A percentile compares a stretch with the other conserved stretches of the same genome.
phyloP scores from a whole-genome alignment of 1,140 invertebrate species.

The Drosophila equinoxialis region DNA sequence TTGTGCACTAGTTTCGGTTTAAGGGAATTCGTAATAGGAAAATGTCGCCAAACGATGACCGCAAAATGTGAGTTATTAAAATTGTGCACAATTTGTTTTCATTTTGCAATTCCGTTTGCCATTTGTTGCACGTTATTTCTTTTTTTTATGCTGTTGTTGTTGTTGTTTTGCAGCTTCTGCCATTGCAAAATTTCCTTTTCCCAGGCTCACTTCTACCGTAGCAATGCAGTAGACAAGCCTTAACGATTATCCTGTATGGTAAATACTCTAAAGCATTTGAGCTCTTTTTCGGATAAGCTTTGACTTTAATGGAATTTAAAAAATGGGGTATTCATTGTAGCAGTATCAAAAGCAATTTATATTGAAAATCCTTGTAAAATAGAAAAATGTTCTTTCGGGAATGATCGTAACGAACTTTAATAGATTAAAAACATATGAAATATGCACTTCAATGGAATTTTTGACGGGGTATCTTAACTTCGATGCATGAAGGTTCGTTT shows the following conservation, averaged over 20 bases:
- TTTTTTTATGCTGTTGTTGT: not conserved
- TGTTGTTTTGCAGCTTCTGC: conserved; percentile 14
- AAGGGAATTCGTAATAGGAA: conserved; percentile 9
- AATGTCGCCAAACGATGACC: conserved; percentile 39
- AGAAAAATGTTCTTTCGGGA: too few species aligned
- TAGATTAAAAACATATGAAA: too few species aligned
- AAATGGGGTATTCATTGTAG: too few species aligned
- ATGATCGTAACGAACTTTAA: too few species aligned
- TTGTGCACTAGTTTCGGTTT: not conserved
- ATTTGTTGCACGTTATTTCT: conserved; percentile 11
- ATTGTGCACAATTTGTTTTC: conserved; percentile 51
- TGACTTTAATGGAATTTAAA: too few species aligned
- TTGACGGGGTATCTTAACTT: not conserved
- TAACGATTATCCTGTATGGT: not conserved
- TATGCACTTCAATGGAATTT: too few species aligned
- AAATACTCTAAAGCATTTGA: too few species aligned
- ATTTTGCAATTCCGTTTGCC: conserved; percentile 47
- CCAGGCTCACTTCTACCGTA: not conserved
- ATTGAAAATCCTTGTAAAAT: too few species aligned
- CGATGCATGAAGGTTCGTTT: not conserved
- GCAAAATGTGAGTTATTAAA: conserved; percentile 50
- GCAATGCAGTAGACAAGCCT: not conserved
- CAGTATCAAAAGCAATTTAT: too few species aligned
- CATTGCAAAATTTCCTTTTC: conserved; percentile 14
- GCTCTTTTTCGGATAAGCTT: too few species aligned